A percentile compares a stretch with the other conserved stretches of the same genome.
Conservation (phyloP, 2,113 vertebrate genomes). For the Lycaon pictus region DNA sequence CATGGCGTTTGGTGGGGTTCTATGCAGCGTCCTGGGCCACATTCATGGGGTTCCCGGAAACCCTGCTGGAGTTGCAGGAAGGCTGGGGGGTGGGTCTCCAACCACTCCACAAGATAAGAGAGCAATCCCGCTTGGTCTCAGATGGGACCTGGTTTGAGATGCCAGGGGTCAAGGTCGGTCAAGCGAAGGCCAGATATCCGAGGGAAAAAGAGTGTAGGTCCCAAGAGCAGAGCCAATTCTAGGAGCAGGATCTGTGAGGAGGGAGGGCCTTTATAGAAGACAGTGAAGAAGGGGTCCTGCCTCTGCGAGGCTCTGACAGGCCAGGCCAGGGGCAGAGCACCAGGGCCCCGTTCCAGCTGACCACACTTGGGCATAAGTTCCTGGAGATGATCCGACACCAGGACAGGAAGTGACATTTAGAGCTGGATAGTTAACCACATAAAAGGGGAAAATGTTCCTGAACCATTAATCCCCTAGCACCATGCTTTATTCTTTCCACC, state of each 20-base stretch:
- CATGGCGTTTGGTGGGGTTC: neutral
- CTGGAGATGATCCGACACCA: neutral
- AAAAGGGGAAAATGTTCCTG: neutral
- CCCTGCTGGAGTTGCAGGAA: neutral
- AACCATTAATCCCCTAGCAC: accelerated
- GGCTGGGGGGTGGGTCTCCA: accelerated
- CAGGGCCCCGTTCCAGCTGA: neutral
- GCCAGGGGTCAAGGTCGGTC: accelerated
- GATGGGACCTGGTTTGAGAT: accelerated
- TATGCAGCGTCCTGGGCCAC: accelerated
- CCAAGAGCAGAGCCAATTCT: accelerated
- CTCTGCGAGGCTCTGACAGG: neutral
- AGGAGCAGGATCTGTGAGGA: accelerated
- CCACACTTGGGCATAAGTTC: neutral
- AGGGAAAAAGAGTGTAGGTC: accelerated
- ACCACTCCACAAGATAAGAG: neutral
- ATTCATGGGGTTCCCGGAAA: neutral
- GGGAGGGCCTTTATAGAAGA: neutral
- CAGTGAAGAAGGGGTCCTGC: neutral
- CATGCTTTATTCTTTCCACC: neutral
- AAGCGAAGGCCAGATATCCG: accelerated
- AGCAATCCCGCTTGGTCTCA: neutral
- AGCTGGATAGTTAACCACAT: accelerated
- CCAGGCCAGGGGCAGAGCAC: neutral
- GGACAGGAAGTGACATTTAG: neutral